phyloP scores from a whole-genome alignment of 2,113 vertebrate genomes.

The Vireo altiloquus region DNA sequence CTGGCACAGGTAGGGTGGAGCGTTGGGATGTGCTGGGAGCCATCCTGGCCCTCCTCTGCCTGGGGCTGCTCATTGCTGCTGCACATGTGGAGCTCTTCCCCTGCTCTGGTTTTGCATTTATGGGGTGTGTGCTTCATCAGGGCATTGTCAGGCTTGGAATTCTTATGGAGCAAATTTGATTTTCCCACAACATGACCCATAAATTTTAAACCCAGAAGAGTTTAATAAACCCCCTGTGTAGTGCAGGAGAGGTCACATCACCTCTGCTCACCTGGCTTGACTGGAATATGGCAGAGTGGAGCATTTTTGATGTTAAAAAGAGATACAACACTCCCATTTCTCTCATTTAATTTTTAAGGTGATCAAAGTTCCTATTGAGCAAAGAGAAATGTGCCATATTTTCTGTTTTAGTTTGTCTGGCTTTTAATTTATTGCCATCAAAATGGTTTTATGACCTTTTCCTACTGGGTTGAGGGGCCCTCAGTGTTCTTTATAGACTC shows the following conservation, averaged over 20 bases:
- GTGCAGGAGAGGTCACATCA: neutral
- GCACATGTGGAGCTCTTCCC: neutral
- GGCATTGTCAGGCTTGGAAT: neutral
- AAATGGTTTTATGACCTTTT: neutral
- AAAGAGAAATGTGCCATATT: neutral
- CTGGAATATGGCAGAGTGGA: neutral
- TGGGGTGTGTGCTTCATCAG: neutral
- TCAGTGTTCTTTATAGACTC: neutral
- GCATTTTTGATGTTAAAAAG: neutral
- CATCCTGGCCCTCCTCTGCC: neutral
- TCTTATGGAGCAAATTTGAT: neutral
- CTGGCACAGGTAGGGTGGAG: rapidly evolving
- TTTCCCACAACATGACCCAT: neutral
- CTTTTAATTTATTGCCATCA: neutral
- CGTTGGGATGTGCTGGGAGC: neutral
- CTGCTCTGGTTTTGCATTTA: neutral
- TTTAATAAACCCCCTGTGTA: neutral
- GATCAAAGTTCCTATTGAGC: neutral
- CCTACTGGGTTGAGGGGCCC: neutral
- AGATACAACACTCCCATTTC: neutral
- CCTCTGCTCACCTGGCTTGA: neutral
- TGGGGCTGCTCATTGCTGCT: neutral
- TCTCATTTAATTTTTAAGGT: neutral
- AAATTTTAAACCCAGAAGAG: neutral
- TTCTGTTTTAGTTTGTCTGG: neutral